Conservation (phyloP, 2,113 vertebrate genomes). For the Sinocyclocheilus anshuiensis region DNA sequence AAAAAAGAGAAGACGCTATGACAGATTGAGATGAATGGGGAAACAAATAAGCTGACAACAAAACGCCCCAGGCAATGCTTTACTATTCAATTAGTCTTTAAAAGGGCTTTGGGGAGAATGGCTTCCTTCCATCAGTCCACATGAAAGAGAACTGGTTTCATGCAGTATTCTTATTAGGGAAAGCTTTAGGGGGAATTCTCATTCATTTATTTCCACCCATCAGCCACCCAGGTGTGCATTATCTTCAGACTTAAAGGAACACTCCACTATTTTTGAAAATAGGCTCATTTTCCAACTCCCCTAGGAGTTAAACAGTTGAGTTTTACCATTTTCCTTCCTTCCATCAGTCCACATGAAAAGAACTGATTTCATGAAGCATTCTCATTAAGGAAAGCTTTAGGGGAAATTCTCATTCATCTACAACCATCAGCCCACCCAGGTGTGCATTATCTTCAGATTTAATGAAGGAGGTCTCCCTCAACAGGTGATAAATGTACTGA, state of each 20-base stretch:
- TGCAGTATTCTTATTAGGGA: conserved; percentile 74
- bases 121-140: conserved; percentile 72
- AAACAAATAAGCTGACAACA: conserved; percentile 79
- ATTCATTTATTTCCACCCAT: too few relatives aligned
- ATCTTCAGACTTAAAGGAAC: conserved; percentile 60
- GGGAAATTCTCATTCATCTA: conserved; percentile 66
- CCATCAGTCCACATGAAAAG: conserved; percentile 76
- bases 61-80: conserved; percentile 72
- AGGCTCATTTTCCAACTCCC: too few relatives aligned
- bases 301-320: too few relatives aligned
- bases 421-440: conserved; percentile 52
- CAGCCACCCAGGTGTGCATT: conserved; percentile 58
- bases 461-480: conserved; percentile 49
- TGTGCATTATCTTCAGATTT: conserved; percentile 62
- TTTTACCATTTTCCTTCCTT: too few relatives aligned
- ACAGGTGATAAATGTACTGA: background rate
- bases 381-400: conserved; percentile 74
- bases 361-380: conserved; percentile 67
- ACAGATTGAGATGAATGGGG: conserved; percentile 79
- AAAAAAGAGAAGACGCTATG: conserved; percentile 67
- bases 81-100: conserved; percentile 82
- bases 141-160: conserved; percentile 75
- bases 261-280: too few relatives aligned
- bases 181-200: conserved; percentile 62
- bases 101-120: conserved; percentile 73